Percentiles rank a stretch among this genome's conserved stretches.
These are phyloP conservation scores for Autographa pulchrina DNA, from an alignment of 2,888 invertebrate species.

Conservation along the genomic window DNA sequence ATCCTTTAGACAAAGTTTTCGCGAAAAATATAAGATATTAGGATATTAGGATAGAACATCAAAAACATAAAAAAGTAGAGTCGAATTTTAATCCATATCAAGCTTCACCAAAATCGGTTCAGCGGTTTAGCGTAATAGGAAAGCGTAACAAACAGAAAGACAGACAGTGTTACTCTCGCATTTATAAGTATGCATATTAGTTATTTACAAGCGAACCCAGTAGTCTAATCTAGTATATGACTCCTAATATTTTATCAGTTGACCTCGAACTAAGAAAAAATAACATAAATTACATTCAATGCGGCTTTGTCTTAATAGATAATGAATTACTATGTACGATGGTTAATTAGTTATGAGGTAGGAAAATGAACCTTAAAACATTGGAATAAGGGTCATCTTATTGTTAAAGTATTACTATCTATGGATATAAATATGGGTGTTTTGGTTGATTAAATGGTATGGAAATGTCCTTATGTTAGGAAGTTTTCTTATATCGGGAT, in stretches of 20 bases:
- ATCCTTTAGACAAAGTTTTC: too few species aligned
- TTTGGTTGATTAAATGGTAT: background rate
- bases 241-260: constrained; percentile 57
- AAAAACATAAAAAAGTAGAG: too few species aligned
- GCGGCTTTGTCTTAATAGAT: constrained; percentile 51
- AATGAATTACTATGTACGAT: constrained; percentile 18
- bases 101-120: too few species aligned
- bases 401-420: background rate
- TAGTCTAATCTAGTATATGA: constrained; percentile 39
- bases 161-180: too few species aligned
- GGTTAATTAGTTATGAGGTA: background rate
- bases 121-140: too few species aligned
- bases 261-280: constrained; percentile 54
- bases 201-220: constrained; percentile 34
- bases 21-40: too few species aligned
- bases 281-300: constrained; percentile 41
- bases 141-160: too few species aligned
- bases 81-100: too few species aligned
- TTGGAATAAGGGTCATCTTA: background rate
- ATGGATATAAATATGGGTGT: background rate
- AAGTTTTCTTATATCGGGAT: too few species aligned
- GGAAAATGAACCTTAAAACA: background rate
- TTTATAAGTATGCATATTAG: background rate
- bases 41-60: too few species aligned
- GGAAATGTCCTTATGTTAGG: background rate